Conservation (phyloP, 2,888 invertebrate genomes). For the Hylaea fasciaria region DNA sequence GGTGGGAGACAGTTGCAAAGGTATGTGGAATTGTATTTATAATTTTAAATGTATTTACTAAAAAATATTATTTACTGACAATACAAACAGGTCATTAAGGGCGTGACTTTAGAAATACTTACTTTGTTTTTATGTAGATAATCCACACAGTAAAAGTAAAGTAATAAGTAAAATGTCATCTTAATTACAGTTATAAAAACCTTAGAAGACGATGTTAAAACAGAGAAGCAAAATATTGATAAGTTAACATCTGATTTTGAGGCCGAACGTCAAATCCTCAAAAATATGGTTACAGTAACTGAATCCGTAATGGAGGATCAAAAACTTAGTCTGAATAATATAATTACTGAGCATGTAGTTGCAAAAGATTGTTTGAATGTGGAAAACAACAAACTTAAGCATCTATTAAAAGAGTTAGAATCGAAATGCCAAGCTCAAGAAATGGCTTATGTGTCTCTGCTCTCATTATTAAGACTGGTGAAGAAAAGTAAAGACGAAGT, state of each 20-base stretch:
- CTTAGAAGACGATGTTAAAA: constrained; percentile 60
- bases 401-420: constrained; percentile 37
- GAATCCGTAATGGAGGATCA: constrained; percentile 72
- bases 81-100: no score
- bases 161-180: constrained; percentile 1
- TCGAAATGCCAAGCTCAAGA: constrained; percentile 50
- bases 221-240: constrained; percentile 58
- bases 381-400: constrained; percentile 48
- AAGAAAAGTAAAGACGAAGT: constrained; percentile 43
- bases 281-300: constrained; percentile 69
- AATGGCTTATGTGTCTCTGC: constrained; percentile 42
- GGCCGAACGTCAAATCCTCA: constrained; percentile 63
- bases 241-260: constrained; percentile 66
- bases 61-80: no score
- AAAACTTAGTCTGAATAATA: constrained; percentile 32
- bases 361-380: constrained; percentile 47
- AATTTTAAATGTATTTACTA: no score
- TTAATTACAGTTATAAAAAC: constrained; percentile 30
- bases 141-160: no score
- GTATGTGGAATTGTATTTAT: constrained; percentile 42
- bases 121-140: no score
- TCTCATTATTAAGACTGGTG: constrained; percentile 39
- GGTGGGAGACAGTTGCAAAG: constrained; percentile 54
- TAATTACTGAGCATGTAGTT: constrained; percentile 15
- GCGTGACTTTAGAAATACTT: no score